Evolutionary conservation across 2,797 vertebrate species (phyloP).

Genomic region (Characodon lateralis): DNA sequence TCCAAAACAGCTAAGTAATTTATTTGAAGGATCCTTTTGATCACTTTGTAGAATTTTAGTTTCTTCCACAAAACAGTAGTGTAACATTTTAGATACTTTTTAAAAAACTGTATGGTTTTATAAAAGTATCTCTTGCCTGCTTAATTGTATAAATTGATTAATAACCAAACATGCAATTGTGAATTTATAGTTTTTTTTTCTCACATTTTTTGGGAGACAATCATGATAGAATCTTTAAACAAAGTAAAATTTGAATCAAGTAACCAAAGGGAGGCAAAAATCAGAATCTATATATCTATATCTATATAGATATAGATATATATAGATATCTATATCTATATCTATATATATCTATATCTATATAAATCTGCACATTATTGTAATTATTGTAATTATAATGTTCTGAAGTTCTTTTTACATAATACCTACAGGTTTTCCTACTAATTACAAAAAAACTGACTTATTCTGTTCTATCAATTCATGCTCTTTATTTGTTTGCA

Average conservation of each 20-base stretch:
- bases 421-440: background rate
- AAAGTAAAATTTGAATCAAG: too few species aligned
- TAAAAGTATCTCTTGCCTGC: background rate
- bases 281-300: too few species aligned
- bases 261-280: too few species aligned
- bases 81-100: background rate
- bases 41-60: background rate
- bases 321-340: too few species aligned
- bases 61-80: background rate
- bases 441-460: background rate
- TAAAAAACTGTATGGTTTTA: background rate
- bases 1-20: background rate
- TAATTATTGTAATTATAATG: too few species aligned
- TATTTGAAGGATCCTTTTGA: background rate
- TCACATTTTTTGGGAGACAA: background rate
- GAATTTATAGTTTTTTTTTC: background rate
- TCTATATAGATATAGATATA: too few species aligned
- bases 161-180: background rate
- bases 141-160: background rate
- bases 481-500: background rate
- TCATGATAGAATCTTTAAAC: too few species aligned
- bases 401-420: background rate
- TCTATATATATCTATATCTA: too few species aligned
- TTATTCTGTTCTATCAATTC: too few species aligned
- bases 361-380: background rate